These are phyloP conservation scores for Epicauta chinensis DNA, from an alignment of 1,140 invertebrate genomes.

Conservation along the genomic window DNA sequence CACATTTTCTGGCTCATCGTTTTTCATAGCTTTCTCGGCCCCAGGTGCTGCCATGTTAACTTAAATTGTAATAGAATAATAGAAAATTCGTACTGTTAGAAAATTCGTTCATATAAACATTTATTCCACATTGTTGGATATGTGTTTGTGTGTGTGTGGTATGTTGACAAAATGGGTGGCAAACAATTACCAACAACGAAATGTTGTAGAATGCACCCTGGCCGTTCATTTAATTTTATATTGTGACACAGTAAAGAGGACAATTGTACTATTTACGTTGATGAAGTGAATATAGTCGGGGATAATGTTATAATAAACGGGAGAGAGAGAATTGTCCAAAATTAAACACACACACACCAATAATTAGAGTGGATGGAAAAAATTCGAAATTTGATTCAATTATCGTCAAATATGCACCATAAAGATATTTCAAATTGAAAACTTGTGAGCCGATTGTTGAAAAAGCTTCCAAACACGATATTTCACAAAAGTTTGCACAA, in stretches of 20 bases:
- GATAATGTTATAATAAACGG: slow-evolving; percentile 12
- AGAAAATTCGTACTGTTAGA: background rate
- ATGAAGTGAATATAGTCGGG: slow-evolving; percentile 3
- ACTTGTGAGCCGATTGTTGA: too few relatives aligned
- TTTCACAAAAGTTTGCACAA: slow-evolving; percentile 12
- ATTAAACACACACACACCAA: too few relatives aligned
- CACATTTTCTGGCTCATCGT: background rate
- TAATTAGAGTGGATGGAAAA: too few relatives aligned
- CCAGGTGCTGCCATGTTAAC: slow-evolving; percentile 5
- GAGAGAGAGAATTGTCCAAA: slow-evolving; percentile 2
- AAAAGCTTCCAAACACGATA: background rate
- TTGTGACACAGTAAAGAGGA: slow-evolving; percentile 9
- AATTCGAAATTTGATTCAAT: too few relatives aligned
- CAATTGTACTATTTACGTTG: slow-evolving; percentile 9
- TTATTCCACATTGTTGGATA: too few relatives aligned
- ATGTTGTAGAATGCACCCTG: slow-evolving; percentile 7
- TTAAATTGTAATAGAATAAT: too few relatives aligned
- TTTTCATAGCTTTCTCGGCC: slow-evolving; percentile 2
- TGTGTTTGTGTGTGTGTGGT: slow-evolving; percentile 2
- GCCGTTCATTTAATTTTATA: slow-evolving; percentile 13
- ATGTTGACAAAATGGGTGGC: slow-evolving; percentile 8
- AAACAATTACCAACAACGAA: slow-evolving; percentile 11
- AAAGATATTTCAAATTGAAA: too few relatives aligned
- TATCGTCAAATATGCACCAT: too few relatives aligned
- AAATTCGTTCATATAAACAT: slow-evolving; percentile 2